A percentile compares a stretch with the other conserved stretches of the same genome.
Conservation (phyloP, 2,113 vertebrate species). For the Hirundichthys speculiger region DNA sequence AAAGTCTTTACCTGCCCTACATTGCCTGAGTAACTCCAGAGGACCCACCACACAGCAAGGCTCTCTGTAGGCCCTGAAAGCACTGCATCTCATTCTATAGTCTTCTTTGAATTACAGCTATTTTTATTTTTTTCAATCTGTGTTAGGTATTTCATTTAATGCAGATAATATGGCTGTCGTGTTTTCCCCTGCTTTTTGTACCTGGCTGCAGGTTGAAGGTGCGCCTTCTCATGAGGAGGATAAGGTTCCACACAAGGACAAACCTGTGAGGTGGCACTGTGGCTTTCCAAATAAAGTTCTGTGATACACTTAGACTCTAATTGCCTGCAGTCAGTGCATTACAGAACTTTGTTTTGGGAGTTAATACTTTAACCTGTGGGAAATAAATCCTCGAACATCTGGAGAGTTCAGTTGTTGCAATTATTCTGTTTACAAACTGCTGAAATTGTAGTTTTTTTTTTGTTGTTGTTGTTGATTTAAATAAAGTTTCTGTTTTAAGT, state of each 20-base stretch:
- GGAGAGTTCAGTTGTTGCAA: conserved; percentile 44
- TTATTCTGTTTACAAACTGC: conserved; percentile 17
- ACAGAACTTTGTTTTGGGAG: conserved; percentile 89
- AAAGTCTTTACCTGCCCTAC: conserved; percentile 46
- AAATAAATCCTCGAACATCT: conserved; percentile 63
- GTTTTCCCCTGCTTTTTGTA: conserved; percentile 38
- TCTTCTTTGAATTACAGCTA: background rate
- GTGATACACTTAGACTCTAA: conserved; percentile 86
- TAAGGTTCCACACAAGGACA: conserved; percentile 65
- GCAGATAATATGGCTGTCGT: conserved; percentile 26
- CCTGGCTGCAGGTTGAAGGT: conserved; percentile 63
- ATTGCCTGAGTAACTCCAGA: conserved; percentile 54
- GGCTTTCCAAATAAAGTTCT: conserved; percentile 88
- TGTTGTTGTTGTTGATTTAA: too few relatives aligned
- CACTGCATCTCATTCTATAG: background rate
- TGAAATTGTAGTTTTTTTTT: conserved; percentile 17
- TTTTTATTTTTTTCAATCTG: background rate
- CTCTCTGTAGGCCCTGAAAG: conserved; percentile 38
- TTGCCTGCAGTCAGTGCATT: conserved; percentile 86
- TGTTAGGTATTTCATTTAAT: conserved; percentile 11
- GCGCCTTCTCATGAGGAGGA: conserved; percentile 53
- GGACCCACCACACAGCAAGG: conserved; percentile 30
- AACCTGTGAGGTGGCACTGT: conserved; percentile 75
- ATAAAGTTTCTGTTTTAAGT: conserved; percentile 54
- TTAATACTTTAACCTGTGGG: conserved; percentile 67